Evolutionary conservation across 2,797 vertebrate genomes (phyloP).

Genomic region (Eupleurogrammus muticus): DNA sequence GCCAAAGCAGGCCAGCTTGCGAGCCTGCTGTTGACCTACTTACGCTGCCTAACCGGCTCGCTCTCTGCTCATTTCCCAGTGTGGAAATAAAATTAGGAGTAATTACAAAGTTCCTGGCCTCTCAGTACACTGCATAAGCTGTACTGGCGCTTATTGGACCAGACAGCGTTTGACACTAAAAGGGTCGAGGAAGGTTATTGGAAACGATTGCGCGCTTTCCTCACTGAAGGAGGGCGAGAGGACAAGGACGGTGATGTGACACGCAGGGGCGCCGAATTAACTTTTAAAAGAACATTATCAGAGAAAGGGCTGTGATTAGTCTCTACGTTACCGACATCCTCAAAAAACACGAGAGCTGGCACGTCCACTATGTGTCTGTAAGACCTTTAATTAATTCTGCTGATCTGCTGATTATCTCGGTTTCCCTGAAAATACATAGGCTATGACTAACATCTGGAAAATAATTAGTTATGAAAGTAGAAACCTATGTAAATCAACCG

Average conservation of each 20-base stretch:
- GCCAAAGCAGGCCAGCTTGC: slow-evolving; percentile 63
- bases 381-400: too few species aligned
- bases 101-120: slow-evolving; percentile 71
- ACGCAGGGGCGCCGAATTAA: background rate
- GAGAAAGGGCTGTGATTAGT: too few species aligned
- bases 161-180: slow-evolving; percentile 31
- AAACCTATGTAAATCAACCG: too few species aligned
- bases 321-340: too few species aligned
- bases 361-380: too few species aligned
- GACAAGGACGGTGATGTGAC: slow-evolving; percentile 9
- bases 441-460: too few species aligned
- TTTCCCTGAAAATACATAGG: too few species aligned
- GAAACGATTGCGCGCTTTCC: slow-evolving; percentile 39
- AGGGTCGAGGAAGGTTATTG: slow-evolving; percentile 49
- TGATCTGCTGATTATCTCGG: too few species aligned
- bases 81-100: slow-evolving; percentile 78
- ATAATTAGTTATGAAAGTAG: too few species aligned
- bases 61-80: slow-evolving; percentile 75
- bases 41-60: slow-evolving; percentile 57
- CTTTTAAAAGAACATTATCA: too few species aligned
- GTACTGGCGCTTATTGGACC: slow-evolving; percentile 47
- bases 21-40: slow-evolving; percentile 80
- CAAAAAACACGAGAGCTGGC: too few species aligned
- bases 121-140: slow-evolving; percentile 41
- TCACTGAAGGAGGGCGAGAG: background rate